Percentiles rank a stretch among this genome's conserved stretches.
These are phyloP conservation scores for Jacana jacana DNA, from an alignment of 2,113 vertebrate genomes.

Conservation along the genomic window DNA sequence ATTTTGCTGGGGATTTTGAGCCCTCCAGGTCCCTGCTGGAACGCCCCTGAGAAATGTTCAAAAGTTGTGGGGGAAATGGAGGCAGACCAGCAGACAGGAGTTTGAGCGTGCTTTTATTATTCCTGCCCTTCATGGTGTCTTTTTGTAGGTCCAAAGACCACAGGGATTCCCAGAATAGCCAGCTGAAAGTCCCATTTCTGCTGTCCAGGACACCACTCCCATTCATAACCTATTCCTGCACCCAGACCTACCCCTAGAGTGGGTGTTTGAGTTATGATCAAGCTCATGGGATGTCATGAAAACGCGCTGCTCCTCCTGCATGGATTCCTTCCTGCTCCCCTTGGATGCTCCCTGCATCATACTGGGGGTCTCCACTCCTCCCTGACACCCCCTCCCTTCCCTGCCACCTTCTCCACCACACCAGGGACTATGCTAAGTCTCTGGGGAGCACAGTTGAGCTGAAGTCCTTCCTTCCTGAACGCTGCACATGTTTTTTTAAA, in stretches of 20 bases:
- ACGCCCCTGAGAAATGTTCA: not conserved
- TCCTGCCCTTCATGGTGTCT: not conserved
- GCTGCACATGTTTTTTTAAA: not conserved
- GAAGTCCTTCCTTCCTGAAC: not conserved
- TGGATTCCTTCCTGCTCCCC: not conserved
- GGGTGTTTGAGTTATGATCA: fast-evolving
- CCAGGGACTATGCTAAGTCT: not conserved
- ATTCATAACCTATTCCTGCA: fast-evolving
- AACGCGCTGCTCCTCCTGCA: not conserved
- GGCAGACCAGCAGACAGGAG: not conserved
- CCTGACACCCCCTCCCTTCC: not conserved
- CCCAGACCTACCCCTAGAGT: fast-evolving
- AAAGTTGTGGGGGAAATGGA: not conserved
- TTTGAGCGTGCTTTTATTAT: not conserved
- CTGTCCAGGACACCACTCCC: fast-evolving
- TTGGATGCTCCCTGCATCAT: not conserved
- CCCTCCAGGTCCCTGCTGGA: not conserved
- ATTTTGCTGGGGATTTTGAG: not conserved
- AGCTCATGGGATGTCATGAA: not conserved
- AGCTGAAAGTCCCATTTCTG: not conserved
- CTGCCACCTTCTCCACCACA: not conserved
- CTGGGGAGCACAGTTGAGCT: not conserved
- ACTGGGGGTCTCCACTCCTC: not conserved
- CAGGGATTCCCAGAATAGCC: not conserved
- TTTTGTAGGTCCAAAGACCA: not conserved